Evolutionary conservation across 2,888 invertebrate species (phyloP).

Genomic region (Cephus rjabovi): DNA sequence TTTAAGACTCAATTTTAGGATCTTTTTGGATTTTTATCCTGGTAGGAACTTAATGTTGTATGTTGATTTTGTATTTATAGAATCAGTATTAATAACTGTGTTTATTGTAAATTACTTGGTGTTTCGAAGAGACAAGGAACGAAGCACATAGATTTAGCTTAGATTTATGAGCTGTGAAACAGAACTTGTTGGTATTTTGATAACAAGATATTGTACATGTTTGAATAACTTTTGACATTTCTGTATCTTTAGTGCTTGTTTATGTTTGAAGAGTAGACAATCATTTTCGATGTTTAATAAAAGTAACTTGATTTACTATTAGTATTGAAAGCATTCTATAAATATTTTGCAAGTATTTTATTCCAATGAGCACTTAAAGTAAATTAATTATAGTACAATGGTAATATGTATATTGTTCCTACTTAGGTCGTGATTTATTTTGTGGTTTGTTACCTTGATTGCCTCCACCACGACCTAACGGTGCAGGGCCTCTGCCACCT

Average conservation of each 20-base stretch:
- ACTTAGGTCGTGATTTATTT: constrained; percentile 55
- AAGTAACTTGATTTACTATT: neutral
- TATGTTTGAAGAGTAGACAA: neutral
- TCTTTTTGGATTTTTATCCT: neutral
- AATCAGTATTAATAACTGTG: neutral
- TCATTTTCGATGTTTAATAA: neutral
- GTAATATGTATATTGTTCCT: constrained; percentile 14
- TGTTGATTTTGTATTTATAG: neutral
- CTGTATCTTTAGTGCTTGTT: neutral
- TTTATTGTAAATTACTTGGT: neutral
- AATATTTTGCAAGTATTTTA: neutral
- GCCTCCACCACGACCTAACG: constrained; percentile 69
- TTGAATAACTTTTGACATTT: neutral
- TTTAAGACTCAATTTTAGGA: neutral
- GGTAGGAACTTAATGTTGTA: neutral
- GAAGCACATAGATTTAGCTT: too few species aligned
- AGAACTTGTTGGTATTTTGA: too few species aligned
- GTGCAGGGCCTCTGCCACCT: constrained; percentile 67
- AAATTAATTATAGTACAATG: neutral
- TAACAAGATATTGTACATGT: neutral
- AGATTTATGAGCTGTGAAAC: too few species aligned
- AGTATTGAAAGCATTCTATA: neutral
- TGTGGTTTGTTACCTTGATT: constrained; percentile 58
- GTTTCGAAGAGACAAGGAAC: neutral
- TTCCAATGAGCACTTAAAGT: neutral